A percentile compares a stretch with the other conserved stretches of the same genome.
These are phyloP conservation scores for Oreocharis arfaki DNA, from an alignment of 2,113 vertebrate species.

Conservation along the genomic window DNA sequence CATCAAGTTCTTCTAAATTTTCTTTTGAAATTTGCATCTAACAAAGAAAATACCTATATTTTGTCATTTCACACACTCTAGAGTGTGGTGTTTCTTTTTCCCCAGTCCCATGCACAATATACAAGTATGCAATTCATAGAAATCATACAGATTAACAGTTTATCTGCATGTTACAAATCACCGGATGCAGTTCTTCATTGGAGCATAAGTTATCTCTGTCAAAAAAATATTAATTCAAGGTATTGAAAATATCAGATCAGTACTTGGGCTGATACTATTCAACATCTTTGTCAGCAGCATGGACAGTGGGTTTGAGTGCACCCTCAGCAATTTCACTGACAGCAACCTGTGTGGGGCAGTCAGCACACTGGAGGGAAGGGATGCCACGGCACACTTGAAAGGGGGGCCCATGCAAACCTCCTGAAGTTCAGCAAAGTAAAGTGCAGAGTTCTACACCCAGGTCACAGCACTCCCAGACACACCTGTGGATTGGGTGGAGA, in stretches of 20 bases:
- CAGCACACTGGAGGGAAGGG: rapidly evolving
- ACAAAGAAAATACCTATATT: not conserved
- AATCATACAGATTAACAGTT: not conserved
- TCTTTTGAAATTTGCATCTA: not conserved
- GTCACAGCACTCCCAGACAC: not conserved
- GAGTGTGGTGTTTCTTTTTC: not conserved
- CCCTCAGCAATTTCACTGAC: not conserved
- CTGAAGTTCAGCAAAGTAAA: not conserved
- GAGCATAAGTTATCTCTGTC: not conserved
- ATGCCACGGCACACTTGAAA: rapidly evolving
- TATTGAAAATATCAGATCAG: not conserved
- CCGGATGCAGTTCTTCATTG: not conserved
- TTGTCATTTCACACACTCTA: not conserved
- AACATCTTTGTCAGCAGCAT: not conserved
- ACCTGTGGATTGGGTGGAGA: not conserved
- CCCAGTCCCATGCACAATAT: not conserved
- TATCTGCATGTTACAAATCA: not conserved
- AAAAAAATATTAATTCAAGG: not conserved
- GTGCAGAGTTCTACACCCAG: not conserved
- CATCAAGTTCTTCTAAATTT: not conserved
- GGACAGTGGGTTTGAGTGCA: too few species aligned
- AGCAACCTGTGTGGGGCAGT: too few species aligned
- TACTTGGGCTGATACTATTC: not conserved
- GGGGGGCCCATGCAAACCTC: not conserved
- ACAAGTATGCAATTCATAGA: not conserved